Conservation (phyloP, 2,113 vertebrate species). For the Rhea pennata region DNA sequence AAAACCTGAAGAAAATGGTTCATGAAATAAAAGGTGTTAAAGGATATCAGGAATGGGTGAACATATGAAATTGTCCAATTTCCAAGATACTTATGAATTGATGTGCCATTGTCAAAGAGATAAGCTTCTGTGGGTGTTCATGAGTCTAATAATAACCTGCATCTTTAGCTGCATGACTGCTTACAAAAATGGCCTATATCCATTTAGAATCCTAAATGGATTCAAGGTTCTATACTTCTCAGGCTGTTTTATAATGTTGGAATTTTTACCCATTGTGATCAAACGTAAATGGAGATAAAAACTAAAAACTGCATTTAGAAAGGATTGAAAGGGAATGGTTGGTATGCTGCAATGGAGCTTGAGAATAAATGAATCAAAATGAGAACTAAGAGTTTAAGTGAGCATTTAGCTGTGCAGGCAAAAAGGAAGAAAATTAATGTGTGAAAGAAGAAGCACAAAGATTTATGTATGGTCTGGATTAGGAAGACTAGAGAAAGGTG, state of each 20-base stretch:
- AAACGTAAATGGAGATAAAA: constrained; percentile 46
- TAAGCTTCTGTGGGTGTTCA: constrained; percentile 6
- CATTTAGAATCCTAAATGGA: constrained; percentile 36
- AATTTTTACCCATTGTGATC: constrained; percentile 35
- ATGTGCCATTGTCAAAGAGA: not conserved
- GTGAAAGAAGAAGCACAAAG: not conserved
- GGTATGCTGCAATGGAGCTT: constrained; percentile 40
- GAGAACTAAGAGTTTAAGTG: constrained; percentile 45
- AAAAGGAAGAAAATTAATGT: constrained; percentile 46
- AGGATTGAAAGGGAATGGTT: constrained; percentile 17
- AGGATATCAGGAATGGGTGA: not conserved
- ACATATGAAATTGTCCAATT: constrained; percentile 44
- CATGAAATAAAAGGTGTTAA: not conserved
- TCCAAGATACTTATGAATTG: not conserved
- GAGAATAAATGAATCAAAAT: constrained; percentile 65
- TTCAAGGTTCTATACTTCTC: constrained; percentile 23
- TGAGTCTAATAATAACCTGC: constrained; percentile 10
- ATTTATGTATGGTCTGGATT: constrained; percentile 33
- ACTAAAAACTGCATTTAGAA: constrained; percentile 34
- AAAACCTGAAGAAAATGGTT: not conserved
- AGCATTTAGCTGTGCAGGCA: constrained; percentile 32
- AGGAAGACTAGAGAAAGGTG: not conserved
- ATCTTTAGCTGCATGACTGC: constrained; percentile 13
- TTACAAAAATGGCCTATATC: constrained; percentile 24
- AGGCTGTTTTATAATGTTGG: constrained; percentile 31